Conservation (phyloP, 2,888 invertebrate species). For the Caenorhabditis imperialis region DNA sequence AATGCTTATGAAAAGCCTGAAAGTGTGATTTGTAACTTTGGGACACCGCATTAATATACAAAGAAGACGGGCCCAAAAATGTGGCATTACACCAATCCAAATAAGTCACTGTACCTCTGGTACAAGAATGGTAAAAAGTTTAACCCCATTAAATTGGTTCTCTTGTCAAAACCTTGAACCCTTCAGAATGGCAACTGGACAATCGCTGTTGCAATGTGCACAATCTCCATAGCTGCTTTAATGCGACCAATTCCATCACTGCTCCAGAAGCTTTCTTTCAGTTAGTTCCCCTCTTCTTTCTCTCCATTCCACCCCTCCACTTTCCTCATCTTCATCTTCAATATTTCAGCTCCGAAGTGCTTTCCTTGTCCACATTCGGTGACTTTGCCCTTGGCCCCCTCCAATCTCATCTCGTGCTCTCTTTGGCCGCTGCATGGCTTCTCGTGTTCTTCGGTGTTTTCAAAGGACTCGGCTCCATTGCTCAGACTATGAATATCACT, state of each 20-base stretch:
- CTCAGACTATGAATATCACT: constrained; percentile 74
- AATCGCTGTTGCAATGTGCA: constrained; percentile 73
- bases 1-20: too few relatives aligned
- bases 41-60: too few relatives aligned
- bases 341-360: constrained; percentile 70
- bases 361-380: constrained; percentile 81
- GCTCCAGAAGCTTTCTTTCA: constrained; percentile 76
- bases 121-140: too few relatives aligned
- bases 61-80: too few relatives aligned
- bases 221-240: constrained; percentile 61
- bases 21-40: too few relatives aligned
- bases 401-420: constrained; percentile 91
- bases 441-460: constrained; percentile 95
- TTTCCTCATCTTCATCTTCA: too few relatives aligned
- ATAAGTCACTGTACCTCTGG: too few relatives aligned
- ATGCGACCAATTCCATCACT: constrained; percentile 64
- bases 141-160: too few relatives aligned
- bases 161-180: too few relatives aligned
- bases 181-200: constrained; percentile 68
- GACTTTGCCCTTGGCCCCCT: constrained; percentile 79
- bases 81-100: too few relatives aligned
- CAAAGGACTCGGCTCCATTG: constrained; percentile 83
- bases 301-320: too few relatives aligned
- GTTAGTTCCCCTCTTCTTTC: too few relatives aligned
- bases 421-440: constrained; percentile 92